Evolutionary conservation across 1,140 invertebrate genomes (phyloP), one percentile per base, ranked within the genome.

Genomic region (Lysiphlebus fabarum): DNA sequence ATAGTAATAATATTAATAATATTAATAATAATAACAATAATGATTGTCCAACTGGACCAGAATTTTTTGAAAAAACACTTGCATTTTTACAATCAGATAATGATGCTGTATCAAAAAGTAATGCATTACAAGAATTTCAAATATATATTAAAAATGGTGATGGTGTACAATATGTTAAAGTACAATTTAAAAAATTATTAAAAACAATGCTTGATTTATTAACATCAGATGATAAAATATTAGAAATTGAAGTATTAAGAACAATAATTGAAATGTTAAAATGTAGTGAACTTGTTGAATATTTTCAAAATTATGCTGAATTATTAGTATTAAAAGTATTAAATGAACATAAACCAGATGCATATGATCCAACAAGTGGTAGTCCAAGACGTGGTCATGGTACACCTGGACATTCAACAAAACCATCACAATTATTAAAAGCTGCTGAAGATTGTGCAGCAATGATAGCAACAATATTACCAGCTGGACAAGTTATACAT

Each of bases 311-410:
- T 67, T 97, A 92, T 75, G 86, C 92, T 17, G 94, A 97, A 78
- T 81, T 97, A 7, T 87, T 95, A 14, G 86, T 95, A 51, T 76
- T 96, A 17, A 90, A 90, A 76, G 88, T 96, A 12, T 85, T 96
- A 58, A 86, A 92, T 68, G 88, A 90, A 61, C 91, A 95, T 75
- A 88, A 87, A 61, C 70, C 70, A 40, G 73, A 78, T 53, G 77
- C 67, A 14, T 58, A 45, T 12, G 70, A 72, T 60, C 55, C 55
- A 26, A 56, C 67, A 42, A 70, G 62, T 53, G 50, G 61, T 9
- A 64, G 67, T 10, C 58, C 58, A 37, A 70, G 70, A n/a, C 71
- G 70, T 62, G 69, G 64, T 8, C 38, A 45, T 34, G 36, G 42
- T 2, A n/a, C 43, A 9, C 14, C 41, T 6, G 50, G 45, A 49